phyloP scores from a whole-genome alignment of 2,797 vertebrate species.

The Callimico goeldii region DNA sequence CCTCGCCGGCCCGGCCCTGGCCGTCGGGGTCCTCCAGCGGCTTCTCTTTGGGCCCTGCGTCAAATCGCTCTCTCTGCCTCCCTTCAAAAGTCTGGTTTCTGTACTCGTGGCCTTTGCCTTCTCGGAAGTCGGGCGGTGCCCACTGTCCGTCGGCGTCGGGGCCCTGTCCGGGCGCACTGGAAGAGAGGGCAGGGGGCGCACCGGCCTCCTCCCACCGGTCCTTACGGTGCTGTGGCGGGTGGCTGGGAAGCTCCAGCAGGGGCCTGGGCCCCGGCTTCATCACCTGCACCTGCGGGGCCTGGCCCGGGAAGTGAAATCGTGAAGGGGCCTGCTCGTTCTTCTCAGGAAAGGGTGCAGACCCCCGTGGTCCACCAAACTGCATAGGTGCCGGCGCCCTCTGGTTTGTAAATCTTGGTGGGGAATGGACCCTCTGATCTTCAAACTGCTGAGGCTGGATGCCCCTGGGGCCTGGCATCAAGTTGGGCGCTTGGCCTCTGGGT shows the following conservation, averaged over 20 bases:
- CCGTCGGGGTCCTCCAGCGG: constrained; percentile 81
- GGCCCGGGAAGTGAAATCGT: constrained; percentile 85
- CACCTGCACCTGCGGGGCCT: constrained; percentile 79
- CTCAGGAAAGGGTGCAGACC: constrained; percentile 83
- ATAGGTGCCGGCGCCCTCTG: constrained; percentile 85
- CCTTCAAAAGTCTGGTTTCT: constrained; percentile 85
- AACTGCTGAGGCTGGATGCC: constrained; percentile 72
- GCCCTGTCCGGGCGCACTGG: constrained; percentile 82
- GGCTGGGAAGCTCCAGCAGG: constrained; percentile 91
- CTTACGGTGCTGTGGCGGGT: constrained; percentile 86
- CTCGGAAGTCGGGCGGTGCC: constrained; percentile 86
- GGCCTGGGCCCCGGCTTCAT: constrained; percentile 87
- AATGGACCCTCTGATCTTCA: constrained; percentile 79
- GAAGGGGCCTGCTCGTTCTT: constrained; percentile 82
- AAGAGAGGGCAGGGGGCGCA: constrained; percentile 76
- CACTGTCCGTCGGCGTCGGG: constrained; percentile 88
- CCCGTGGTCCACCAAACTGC: constrained; percentile 87
- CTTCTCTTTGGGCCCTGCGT: constrained; percentile 88
- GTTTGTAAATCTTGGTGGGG: constrained; percentile 79
- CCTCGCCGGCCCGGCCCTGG: constrained; percentile 89
- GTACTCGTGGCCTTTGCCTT: constrained; percentile 89
- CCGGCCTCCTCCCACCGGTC: constrained; percentile 86
- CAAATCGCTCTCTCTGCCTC: constrained; percentile 90
- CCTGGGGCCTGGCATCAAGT: constrained; percentile 69
- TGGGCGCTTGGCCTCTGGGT: constrained; percentile 59